phyloP scores from a whole-genome alignment of 2,113 vertebrate species.

The Poeciliopsis occidentalis region DNA sequence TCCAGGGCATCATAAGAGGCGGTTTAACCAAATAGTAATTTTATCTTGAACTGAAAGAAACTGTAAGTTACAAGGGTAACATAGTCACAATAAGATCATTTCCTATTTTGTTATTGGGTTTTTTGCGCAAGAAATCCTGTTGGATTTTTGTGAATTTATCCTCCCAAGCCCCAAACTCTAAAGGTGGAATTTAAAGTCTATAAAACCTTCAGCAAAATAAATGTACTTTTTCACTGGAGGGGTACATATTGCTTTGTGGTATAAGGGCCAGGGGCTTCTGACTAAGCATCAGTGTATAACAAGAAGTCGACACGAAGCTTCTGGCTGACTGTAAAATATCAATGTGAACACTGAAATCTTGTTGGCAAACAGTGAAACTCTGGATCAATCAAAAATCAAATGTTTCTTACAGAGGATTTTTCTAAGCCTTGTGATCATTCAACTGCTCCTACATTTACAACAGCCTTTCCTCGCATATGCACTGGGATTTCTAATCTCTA shows the following conservation, averaged over 20 bases:
- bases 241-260: background rate
- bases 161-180: background rate
- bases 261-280: background rate
- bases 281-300: background rate
- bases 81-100: background rate
- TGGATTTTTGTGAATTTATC: background rate
- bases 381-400: background rate
- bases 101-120: background rate
- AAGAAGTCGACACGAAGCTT: background rate
- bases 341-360: background rate
- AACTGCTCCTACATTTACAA: conserved; percentile 11
- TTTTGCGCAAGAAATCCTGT: background rate
- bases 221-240: background rate
- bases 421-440: background rate
- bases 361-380: background rate
- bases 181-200: background rate
- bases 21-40: too few relatives aligned
- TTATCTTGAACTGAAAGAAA: background rate
- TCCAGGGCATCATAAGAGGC: too few relatives aligned
- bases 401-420: conserved; percentile 14
- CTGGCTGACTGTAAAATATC: background rate
- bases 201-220: background rate
- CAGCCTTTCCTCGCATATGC: conserved; percentile 10
- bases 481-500: conserved; percentile 9
- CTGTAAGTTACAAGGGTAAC: background rate